These are phyloP conservation scores for Proteles cristata DNA, from an alignment of 2,113 vertebrate genomes.

Conservation along the genomic window DNA sequence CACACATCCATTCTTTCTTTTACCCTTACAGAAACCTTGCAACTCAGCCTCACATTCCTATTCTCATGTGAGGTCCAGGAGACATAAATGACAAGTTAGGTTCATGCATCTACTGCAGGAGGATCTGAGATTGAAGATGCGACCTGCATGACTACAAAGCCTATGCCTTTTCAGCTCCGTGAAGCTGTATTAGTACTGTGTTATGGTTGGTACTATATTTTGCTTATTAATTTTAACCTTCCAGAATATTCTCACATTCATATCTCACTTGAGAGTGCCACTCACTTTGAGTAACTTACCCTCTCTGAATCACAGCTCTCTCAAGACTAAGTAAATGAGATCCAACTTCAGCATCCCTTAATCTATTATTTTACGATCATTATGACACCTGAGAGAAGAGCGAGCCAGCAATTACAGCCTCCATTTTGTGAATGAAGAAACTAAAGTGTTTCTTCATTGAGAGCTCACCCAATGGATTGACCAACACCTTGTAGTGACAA, in stretches of 20 bases:
- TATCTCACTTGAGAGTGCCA: background rate
- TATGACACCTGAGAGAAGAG: background rate
- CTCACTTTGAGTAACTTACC: background rate
- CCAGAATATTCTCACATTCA: background rate
- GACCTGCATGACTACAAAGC: background rate
- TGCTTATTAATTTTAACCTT: background rate
- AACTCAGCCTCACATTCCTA: background rate
- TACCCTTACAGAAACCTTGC: background rate
- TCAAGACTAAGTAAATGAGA: background rate
- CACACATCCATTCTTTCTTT: background rate
- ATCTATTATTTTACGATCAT: background rate
- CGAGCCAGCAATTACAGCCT: background rate
- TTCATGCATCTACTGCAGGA: background rate
- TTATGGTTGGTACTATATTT: background rate
- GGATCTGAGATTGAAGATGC: background rate
- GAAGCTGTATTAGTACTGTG: background rate
- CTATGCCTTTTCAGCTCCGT: accelerated
- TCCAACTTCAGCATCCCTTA: background rate
- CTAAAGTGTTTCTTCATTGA: background rate
- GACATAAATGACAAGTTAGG: background rate
- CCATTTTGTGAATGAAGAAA: background rate
- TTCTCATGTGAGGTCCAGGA: background rate
- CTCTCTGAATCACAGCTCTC: background rate
- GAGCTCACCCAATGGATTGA: background rate
- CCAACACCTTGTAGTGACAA: background rate